Base-by-base conservation (phyloP, 2,113 vertebrate species). In the Ia io region DNA sequence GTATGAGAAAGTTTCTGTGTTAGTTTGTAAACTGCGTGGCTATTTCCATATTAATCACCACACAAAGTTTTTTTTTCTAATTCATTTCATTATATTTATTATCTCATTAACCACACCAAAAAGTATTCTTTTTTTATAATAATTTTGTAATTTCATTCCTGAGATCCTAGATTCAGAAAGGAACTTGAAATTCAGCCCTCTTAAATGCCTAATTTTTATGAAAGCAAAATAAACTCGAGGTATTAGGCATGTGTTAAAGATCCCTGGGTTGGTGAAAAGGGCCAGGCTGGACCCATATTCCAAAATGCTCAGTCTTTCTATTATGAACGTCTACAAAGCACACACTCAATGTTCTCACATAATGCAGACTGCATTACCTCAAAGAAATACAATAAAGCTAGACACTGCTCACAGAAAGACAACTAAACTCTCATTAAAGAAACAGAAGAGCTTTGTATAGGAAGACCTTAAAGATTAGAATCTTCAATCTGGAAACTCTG, bases 401-500 rank as follows among this genome's bases (percentile, higher is more conserved):
- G 32, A 69, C 90, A 91, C 61, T 53, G 14, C 51, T 88, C 22
- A 47, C n/a, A 74, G 30, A 88, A 95, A 92, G 71, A 97, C 79
- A 96, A 89, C 47, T 63, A 53, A 89, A 84, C 65, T 84, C 56
- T 74, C 90, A 53, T 93, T 91, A 87, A 94, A 73, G 32, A 65
- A 92, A 83, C 10, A 16, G 32, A 86, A 18, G 3, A 44, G 67
- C 77, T 97, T 85, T 92, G 18, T 74, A 78, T 5, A 65, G 47
- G 71, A 93, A 93, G 87, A 82, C 71, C 12, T 84, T 78, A 93
- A 88, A 61, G 82, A 97, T 96, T 96, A 97, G 92, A 56, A 95
- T 97, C 93, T 94, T 95, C 95, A 95, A 79, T 93, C 94, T 95
- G 32, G 49, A 96, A 83, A 92, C 61, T 77, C 70, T 96, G 95